phyloP scores from a whole-genome alignment of 2,888 invertebrate genomes.

The Cantharis rustica region DNA sequence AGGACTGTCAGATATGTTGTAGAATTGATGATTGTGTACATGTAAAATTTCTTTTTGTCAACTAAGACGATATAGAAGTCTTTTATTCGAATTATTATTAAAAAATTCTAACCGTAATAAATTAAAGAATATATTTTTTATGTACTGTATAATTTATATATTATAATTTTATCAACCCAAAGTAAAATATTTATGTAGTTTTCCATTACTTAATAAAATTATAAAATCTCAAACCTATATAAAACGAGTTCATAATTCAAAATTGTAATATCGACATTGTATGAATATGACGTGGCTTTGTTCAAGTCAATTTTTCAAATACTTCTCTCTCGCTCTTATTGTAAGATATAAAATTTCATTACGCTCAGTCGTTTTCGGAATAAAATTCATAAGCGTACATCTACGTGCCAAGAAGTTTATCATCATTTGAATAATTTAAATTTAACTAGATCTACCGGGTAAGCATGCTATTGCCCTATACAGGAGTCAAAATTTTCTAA shows the following conservation, averaged over 20 bases:
- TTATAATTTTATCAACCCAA: background rate
- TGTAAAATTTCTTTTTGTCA: slow-evolving; percentile 1
- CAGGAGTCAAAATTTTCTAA: background rate
- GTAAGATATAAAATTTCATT: slow-evolving; percentile 14
- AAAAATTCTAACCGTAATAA: background rate
- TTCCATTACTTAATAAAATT: background rate
- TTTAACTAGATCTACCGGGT: slow-evolving; percentile 4
- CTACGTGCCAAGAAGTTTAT: slow-evolving; percentile 14
- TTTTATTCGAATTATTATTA: background rate
- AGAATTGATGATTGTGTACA: slow-evolving; percentile 2
- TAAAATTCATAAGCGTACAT: slow-evolving; percentile 20
- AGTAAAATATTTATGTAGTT: background rate
- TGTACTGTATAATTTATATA: too few relatives aligned
- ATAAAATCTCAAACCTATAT: background rate
- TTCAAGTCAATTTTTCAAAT: slow-evolving; percentile 7
- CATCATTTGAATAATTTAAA: slow-evolving; percentile 14
- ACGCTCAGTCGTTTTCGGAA: slow-evolving; percentile 11
- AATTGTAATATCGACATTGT: slow-evolving; percentile 1
- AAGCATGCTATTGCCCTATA: background rate
- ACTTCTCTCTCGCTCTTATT: slow-evolving; percentile 6
- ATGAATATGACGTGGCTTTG: background rate
- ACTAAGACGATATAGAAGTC: background rate
- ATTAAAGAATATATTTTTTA: too few relatives aligned
- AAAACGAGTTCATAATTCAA: background rate
- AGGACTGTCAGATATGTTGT: background rate